A percentile compares a stretch with the other conserved stretches of the same genome.
Conservation (phyloP, 2,797 vertebrate genomes). For the Cryptoprocta ferox region DNA sequence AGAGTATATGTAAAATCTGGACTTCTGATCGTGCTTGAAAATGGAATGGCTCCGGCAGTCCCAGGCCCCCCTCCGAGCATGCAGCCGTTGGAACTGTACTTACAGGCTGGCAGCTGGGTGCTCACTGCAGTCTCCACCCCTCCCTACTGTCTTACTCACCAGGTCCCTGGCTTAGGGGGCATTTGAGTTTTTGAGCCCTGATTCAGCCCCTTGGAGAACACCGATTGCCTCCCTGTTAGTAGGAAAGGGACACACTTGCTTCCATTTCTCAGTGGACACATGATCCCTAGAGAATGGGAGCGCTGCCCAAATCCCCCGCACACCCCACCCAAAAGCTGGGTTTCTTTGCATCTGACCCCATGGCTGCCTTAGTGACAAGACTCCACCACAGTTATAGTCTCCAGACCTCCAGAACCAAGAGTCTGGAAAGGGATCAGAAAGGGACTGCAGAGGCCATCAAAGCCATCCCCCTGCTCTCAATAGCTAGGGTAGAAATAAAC, state of each 20-base stretch:
- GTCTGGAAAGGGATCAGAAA: not conserved
- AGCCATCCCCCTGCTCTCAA: not conserved
- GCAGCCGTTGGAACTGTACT: not conserved
- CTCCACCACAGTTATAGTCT: not conserved
- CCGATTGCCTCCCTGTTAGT: not conserved
- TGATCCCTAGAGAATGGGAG: not conserved
- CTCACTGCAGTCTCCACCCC: not conserved
- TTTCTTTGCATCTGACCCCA: not conserved
- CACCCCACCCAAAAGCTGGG: not conserved
- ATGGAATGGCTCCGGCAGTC: not conserved
- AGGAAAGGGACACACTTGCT: not conserved
- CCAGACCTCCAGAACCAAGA: not conserved
- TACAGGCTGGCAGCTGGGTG: not conserved
- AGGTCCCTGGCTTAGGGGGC: not conserved
- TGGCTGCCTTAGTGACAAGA: not conserved
- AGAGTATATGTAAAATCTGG: not conserved
- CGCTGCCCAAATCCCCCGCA: not conserved
- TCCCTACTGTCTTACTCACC: not conserved
- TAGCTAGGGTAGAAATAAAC: not conserved
- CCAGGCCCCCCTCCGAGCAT: not conserved
- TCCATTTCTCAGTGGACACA: not conserved
- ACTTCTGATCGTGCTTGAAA: not conserved
- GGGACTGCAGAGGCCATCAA: not conserved
- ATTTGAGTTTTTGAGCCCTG: not conserved
- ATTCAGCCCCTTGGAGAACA: not conserved